Evolutionary conservation across 2,113 vertebrate species (phyloP), one percentile per base, ranked within the genome.

Genomic region (Uria aalge): DNA sequence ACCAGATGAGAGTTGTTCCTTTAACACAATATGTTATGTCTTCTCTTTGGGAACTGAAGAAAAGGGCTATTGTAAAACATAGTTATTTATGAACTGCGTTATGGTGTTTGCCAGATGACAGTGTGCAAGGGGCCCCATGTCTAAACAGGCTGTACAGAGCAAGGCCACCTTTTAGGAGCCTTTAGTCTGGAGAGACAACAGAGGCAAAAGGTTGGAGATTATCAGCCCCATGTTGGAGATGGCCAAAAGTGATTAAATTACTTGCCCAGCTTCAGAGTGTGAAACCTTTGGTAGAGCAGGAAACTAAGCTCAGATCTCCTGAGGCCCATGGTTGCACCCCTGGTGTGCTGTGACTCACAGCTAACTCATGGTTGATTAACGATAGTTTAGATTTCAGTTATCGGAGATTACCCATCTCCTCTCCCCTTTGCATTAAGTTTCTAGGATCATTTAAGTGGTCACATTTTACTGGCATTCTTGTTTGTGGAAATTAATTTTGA

Each of bases 11-110:
- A 95, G 66, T 8, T 87, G 56, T 56, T 89, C 57, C 60, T 94
- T 75, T 84, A 94, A 79, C 67, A 81, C 68, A 75, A 50, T 48
- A 52, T 32, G 40, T 77, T 80, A 86, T 2, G 45, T 85, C 80
- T 66, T 94, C 82, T 96, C 62, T 67, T 89, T 59, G 69, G 64
- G 82, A 87, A 68, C 68, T 53, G 82, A 79, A 95, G 91, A 92
- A 96, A 97, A 91, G 71, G 8, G 18, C 78, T 67, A 80, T 89
- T 92, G 84, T 95, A 94, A 92, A 92, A 83, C 22, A 22, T 69
- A 56, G 67, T 92, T 89, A 69, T 93, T 96, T 94, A 91, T 90
- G 91, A 91, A 84, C 94, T 87, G 80, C 43, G 41, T 95, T 66
- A 85, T 50, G 32, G 76, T 79, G 29, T 94, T 91, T 95, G 66